Conservation (phyloP, 2,113 vertebrate genomes). For the Mormyrus lacerda region DNA sequence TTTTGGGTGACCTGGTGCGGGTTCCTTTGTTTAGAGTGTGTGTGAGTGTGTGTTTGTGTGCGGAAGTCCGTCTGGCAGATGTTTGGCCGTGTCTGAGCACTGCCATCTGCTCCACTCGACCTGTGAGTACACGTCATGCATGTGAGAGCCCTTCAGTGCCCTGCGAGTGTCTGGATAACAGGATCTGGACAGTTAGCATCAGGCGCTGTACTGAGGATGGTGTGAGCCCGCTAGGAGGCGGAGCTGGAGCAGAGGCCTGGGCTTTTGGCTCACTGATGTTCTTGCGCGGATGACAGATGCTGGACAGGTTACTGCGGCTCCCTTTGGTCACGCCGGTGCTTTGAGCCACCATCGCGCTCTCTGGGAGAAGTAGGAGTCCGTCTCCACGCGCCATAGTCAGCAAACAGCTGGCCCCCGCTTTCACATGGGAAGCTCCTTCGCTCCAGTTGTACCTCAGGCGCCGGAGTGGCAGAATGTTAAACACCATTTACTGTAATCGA, state of each 20-base stretch:
- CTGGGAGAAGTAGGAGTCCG: slow-evolving; percentile 29
- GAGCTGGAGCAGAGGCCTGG: neutral
- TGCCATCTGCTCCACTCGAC: neutral
- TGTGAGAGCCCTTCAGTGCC: neutral
- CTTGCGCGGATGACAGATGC: slow-evolving; percentile 13
- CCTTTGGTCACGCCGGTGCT: slow-evolving; percentile 40
- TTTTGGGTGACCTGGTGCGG: neutral
- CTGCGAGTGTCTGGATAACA: neutral
- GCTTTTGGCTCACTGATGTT: slow-evolving; percentile 41
- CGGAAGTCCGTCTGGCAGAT: neutral
- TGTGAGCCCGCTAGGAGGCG: neutral
- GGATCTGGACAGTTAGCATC: neutral
- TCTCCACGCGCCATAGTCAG: slow-evolving; percentile 19
- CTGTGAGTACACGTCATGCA: neutral
- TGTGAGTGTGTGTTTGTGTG: neutral
- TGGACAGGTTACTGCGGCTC: slow-evolving; percentile 35
- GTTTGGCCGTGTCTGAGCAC: neutral
- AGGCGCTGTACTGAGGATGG: neutral
- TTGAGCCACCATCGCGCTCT: slow-evolving; percentile 23
- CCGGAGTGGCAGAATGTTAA: neutral
- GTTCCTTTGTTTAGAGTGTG: neutral
- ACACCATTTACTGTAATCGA: neutral
- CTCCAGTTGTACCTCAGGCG: slow-evolving; percentile 20
- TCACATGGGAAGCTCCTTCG: slow-evolving; percentile 25
- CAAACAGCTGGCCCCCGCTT: slow-evolving; percentile 31